Evolutionary conservation across 2,113 vertebrate genomes (phyloP).

Genomic region (Patagioenas fasciata): DNA sequence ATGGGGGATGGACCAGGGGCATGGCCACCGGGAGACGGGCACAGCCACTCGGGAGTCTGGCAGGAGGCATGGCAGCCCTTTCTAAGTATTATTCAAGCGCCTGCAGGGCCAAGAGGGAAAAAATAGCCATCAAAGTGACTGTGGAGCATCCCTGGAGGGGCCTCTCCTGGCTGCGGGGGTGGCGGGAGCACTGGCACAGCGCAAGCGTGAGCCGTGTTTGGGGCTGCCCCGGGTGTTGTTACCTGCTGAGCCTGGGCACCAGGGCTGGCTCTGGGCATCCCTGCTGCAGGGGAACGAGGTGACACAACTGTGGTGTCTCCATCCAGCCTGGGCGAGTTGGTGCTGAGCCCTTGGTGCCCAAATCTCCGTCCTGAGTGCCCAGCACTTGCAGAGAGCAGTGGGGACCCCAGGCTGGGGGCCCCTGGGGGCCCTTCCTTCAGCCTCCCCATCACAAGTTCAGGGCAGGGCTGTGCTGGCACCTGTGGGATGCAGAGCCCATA

Average conservation of each 20-base stretch:
- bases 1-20: not conserved
- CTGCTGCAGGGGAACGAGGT: not conserved
- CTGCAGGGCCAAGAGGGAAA: not conserved
- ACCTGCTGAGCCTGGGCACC: not conserved
- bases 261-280: not conserved
- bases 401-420: not conserved
- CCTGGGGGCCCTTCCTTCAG: not conserved
- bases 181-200: accelerated
- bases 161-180: not conserved
- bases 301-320: not conserved
- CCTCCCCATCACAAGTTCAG: accelerated
- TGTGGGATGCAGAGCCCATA: accelerated
- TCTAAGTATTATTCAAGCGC: not conserved
- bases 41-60: not conserved
- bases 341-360: not conserved
- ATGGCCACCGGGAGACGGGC: not conserved
- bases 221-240: not conserved
- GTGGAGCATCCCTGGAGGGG: not conserved
- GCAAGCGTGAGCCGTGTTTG: not conserved
- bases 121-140: not conserved
- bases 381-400: not conserved
- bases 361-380: not conserved
- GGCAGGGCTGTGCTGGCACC: accelerated
- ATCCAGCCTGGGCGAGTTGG: not conserved
- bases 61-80: not conserved